A percentile compares a stretch with the other conserved stretches of the same genome.
Conservation (phyloP, 2,888 invertebrate genomes). For the Pecten maximus region DNA sequence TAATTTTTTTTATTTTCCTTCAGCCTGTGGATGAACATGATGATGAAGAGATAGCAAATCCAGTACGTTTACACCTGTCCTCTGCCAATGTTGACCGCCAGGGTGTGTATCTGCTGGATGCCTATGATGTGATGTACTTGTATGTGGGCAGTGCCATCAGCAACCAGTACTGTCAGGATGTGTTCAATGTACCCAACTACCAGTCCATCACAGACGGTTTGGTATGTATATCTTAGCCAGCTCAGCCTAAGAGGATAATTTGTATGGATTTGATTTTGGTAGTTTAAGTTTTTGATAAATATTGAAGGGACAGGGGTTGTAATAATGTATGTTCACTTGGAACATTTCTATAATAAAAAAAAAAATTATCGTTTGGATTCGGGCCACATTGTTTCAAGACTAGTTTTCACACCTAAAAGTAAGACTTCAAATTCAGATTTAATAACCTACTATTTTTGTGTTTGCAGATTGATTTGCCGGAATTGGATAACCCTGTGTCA, state of each 20-base stretch:
- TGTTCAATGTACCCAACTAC: constrained; percentile 87
- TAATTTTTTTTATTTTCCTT: constrained; percentile 31
- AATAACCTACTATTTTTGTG: background rate
- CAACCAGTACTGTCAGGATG: constrained; percentile 89
- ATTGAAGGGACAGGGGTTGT: too few relatives aligned
- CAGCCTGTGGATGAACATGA: constrained; percentile 80
- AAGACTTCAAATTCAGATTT: too few relatives aligned
- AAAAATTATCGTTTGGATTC: too few relatives aligned
- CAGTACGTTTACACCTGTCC: constrained; percentile 92
- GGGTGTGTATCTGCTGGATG: constrained; percentile 96
- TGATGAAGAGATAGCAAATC: constrained; percentile 83
- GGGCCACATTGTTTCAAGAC: too few relatives aligned
- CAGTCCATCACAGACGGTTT: constrained; percentile 75
- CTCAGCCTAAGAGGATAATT: background rate
- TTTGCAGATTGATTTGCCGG: constrained; percentile 89
- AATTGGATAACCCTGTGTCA: constrained; percentile 89
- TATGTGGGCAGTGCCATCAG: constrained; percentile 92
- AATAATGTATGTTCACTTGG: too few relatives aligned
- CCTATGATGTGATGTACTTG: constrained; percentile 90
- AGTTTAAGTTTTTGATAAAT: too few relatives aligned
- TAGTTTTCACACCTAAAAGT: too few relatives aligned
- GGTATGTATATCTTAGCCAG: constrained; percentile 63
- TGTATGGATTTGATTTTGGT: too few relatives aligned
- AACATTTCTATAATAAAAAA: too few relatives aligned
- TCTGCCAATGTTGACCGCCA: constrained; percentile 88